These are phyloP conservation scores for Synchiropus splendidus DNA, from an alignment of 2,113 vertebrate genomes.

Conservation along the genomic window DNA sequence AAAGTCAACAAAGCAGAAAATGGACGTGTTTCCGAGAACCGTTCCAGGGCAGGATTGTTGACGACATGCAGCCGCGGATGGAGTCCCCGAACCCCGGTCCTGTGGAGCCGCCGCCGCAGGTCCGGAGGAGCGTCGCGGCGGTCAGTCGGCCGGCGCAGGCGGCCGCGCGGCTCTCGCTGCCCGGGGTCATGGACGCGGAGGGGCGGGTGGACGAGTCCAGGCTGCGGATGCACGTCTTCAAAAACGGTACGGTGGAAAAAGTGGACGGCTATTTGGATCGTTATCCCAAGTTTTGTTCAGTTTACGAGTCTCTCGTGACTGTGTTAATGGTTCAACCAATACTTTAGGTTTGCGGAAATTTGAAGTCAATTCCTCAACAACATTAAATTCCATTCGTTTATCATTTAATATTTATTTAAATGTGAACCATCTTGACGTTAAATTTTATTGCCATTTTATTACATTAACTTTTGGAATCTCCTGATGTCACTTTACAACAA, in stretches of 20 bases:
- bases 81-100: conserved; percentile 1
- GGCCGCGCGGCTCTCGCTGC: conserved; percentile 45
- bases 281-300: too few species aligned
- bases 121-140: conserved; percentile 29
- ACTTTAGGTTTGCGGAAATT: too few species aligned
- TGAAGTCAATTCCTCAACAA: not conserved
- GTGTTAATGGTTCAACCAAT: not conserved
- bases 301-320: not conserved
- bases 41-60: not conserved
- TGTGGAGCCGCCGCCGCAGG: conserved; percentile 4
- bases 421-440: not conserved
- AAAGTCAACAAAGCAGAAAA: not conserved
- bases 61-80: conserved; percentile 10
- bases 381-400: not conserved
- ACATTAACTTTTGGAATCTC: too few species aligned
- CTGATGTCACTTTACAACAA: too few species aligned
- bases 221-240: conserved; percentile 63
- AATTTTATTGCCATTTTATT: too few species aligned
- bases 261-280: too few species aligned
- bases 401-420: not conserved
- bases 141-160: conserved; percentile 28
- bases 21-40: not conserved
- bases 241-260: too few species aligned
- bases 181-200: conserved; percentile 66
- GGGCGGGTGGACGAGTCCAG: conserved; percentile 71